These are phyloP conservation scores for Scomber japonicus DNA, from an alignment of 2,113 vertebrate genomes.

Conservation along the genomic window DNA sequence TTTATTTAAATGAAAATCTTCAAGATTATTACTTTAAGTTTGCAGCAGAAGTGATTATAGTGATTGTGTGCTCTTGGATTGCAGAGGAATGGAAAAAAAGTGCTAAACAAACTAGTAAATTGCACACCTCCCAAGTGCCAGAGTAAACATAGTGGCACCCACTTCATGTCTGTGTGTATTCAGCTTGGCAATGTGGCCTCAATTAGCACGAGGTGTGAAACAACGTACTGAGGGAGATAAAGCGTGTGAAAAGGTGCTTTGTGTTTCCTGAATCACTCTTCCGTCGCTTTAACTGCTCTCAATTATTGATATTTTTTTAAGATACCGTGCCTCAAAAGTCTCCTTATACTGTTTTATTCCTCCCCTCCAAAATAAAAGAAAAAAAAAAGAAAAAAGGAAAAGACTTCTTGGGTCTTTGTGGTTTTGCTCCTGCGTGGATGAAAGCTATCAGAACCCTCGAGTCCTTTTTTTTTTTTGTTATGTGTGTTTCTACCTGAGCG, in stretches of 20 bases:
- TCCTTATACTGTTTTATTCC: not conserved
- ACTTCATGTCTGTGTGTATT: conserved; percentile 74
- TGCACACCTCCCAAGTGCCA: conserved; percentile 76
- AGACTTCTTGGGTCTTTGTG: conserved; percentile 15
- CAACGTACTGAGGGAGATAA: conserved; percentile 61
- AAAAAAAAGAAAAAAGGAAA: not conserved
- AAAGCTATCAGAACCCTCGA: conserved; percentile 12
- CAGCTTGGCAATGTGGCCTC: conserved; percentile 71
- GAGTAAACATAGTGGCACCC: conserved; percentile 77
- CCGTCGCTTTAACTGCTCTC: not conserved
- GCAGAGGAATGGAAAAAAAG: conserved; percentile 69
- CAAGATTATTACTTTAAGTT: conserved; percentile 6
- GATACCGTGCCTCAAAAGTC: not conserved
- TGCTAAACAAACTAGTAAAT: conserved; percentile 81
- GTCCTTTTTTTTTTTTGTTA: conserved; percentile 17
- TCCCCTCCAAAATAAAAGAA: not conserved
- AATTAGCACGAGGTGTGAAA: conserved; percentile 79
- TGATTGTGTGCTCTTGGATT: conserved; percentile 72
- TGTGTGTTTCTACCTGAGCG: conserved; percentile 52
- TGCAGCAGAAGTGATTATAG: conserved; percentile 70
- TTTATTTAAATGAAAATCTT: not conserved
- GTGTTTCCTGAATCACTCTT: conserved; percentile 7
- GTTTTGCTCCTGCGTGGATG: conserved; percentile 22
- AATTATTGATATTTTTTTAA: not conserved
- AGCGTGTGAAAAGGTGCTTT: conserved; percentile 57